Conservation (phyloP, 2,113 vertebrate genomes). For the Pterocles gutturalis region DNA sequence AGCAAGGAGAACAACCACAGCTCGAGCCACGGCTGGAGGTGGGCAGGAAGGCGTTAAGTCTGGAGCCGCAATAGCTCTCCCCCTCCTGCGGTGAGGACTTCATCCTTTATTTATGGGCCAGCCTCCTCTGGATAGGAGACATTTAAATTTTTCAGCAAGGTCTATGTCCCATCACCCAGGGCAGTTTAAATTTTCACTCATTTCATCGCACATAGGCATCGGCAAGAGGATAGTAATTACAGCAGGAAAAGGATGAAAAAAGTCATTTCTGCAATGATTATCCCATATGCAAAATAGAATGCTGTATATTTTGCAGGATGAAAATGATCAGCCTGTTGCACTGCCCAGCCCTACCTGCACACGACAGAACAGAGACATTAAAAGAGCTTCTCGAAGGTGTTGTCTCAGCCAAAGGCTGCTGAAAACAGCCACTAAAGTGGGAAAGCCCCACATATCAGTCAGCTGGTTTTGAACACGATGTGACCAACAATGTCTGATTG, state of each 20-base stretch:
- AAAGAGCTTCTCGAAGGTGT: neutral
- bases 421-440: neutral
- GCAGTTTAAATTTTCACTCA: conserved; percentile 48
- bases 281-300: neutral
- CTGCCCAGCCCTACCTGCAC: neutral
- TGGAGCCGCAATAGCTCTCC: neutral
- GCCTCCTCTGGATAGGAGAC: conserved; percentile 33
- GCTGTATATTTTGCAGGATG: conserved; percentile 6
- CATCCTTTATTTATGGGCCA: conserved; percentile 65
- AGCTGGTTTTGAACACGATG: neutral
- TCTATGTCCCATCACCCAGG: conserved; percentile 45
- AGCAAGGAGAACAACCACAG: neutral
- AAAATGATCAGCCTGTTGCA: conserved; percentile 6
- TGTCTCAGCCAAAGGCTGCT: neutral
- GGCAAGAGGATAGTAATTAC: conserved; percentile 31
- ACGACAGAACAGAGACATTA: neutral
- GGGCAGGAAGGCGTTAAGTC: conserved; percentile 39
- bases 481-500: accelerated
- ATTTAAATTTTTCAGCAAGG: conserved; percentile 68
- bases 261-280: neutral
- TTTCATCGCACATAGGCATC: conserved; percentile 24
- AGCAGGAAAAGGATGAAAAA: conserved; percentile 12
- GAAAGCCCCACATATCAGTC: neutral
- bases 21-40: neutral
- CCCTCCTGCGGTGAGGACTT: conserved; percentile 1